phyloP scores from a whole-genome alignment of 2,797 vertebrate genomes.

The Lates japonicus region DNA sequence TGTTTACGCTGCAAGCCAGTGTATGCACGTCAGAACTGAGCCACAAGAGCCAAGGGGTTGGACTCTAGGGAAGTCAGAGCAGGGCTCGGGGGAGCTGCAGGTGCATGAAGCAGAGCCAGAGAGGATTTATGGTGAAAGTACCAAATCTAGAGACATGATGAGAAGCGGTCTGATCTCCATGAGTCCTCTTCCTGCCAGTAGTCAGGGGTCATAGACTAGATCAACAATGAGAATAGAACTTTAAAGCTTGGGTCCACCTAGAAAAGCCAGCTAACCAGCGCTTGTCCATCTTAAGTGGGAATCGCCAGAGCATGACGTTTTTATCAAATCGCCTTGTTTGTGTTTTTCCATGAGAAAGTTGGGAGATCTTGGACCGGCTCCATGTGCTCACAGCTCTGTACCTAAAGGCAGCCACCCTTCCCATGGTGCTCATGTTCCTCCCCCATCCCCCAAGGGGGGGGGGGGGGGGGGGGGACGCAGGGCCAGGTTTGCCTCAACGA shows the following conservation, averaged over 20 bases:
- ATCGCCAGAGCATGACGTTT: slow-evolving; percentile 77
- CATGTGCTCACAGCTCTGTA: slow-evolving; percentile 77
- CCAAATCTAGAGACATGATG: slow-evolving; percentile 38
- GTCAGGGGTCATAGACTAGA: slow-evolving; percentile 72
- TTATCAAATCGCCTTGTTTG: slow-evolving; percentile 81
- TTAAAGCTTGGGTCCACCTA: slow-evolving; percentile 73
- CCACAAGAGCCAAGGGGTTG: slow-evolving; percentile 55
- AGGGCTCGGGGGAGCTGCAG: slow-evolving; percentile 65
- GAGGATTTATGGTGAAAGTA: slow-evolving; percentile 51
- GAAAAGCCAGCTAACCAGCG: slow-evolving; percentile 61
- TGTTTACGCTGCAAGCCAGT: slow-evolving; percentile 75
- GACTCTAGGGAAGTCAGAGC: slow-evolving; percentile 51
- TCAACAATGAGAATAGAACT: slow-evolving; percentile 75
- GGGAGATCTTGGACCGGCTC: slow-evolving; percentile 81
- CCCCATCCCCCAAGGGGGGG: slow-evolving; percentile 61
- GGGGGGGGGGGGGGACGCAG: slow-evolving; percentile 62
- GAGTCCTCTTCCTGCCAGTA: slow-evolving; percentile 63
- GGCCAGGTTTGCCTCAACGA: slow-evolving; percentile 73
- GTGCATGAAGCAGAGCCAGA: slow-evolving; percentile 66
- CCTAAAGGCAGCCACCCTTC: slow-evolving; percentile 85
- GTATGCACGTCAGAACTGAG: slow-evolving; percentile 70
- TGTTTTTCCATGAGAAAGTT: slow-evolving; percentile 88
- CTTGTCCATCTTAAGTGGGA: slow-evolving; percentile 76
- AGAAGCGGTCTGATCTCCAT: slow-evolving; percentile 66
- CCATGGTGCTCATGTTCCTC: slow-evolving; percentile 88